Evolutionary conservation across 2,113 vertebrate species (phyloP).

Genomic region (Chauna torquata): DNA sequence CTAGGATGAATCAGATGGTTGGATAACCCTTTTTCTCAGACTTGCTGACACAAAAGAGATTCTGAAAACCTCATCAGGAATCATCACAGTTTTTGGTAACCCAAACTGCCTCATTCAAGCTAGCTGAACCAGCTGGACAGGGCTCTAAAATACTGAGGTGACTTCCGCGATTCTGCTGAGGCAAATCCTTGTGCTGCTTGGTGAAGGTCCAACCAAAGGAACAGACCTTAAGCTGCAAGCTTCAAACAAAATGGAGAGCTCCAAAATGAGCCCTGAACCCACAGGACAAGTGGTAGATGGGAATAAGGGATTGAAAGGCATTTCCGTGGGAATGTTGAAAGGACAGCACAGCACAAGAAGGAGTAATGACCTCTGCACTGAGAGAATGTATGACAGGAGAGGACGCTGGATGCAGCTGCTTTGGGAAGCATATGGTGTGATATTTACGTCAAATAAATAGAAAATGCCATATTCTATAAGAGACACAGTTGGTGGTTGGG

Average conservation of each 20-base stretch:
- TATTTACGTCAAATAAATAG: not conserved
- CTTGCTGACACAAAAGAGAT: conserved; percentile 37
- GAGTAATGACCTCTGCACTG: not conserved
- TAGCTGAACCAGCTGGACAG: not conserved
- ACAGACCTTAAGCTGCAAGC: not conserved
- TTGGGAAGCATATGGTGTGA: not conserved
- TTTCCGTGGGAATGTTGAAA: not conserved
- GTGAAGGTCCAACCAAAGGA: not conserved
- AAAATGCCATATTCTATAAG: not conserved
- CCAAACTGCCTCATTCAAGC: not conserved
- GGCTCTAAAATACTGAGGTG: not conserved
- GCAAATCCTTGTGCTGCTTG: not conserved
- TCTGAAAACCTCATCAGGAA: conserved; percentile 13
- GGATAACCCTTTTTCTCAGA: conserved; percentile 35
- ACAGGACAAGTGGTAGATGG: not conserved
- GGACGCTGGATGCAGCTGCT: not conserved
- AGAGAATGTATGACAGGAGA: not conserved
- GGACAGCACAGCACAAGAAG: not conserved
- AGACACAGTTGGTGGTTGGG: not conserved
- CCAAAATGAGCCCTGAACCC: not conserved
- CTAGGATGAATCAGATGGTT: conserved; percentile 49
- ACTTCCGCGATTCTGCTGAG: not conserved
- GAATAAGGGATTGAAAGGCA: not conserved
- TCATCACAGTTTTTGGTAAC: not conserved
- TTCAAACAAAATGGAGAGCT: not conserved